phyloP scores from a whole-genome alignment of 2,888 invertebrate genomes.

The Periphyllus acericola region DNA sequence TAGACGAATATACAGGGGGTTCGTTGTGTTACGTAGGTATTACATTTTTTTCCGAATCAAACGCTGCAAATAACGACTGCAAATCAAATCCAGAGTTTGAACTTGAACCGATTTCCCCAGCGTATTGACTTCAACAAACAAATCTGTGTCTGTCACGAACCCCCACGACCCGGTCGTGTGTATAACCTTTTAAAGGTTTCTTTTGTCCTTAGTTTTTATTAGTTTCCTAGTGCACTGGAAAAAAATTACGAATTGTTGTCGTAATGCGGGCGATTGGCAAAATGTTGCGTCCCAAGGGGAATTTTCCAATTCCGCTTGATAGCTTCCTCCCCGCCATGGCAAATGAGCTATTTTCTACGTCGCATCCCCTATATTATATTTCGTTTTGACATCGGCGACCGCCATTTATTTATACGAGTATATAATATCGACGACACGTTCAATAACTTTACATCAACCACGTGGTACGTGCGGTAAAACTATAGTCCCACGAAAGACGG shows the following conservation, averaged over 20 bases:
- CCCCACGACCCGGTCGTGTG: background rate
- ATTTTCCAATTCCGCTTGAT: conserved; percentile 23
- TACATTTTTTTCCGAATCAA: background rate
- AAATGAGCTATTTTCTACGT: background rate
- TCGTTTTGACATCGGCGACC: background rate
- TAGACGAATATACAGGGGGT: too few species aligned
- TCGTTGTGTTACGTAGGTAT: background rate
- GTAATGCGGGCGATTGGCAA: background rate
- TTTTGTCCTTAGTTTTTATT: conserved; percentile 39
- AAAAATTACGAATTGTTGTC: conserved; percentile 7
- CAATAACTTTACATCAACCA: background rate
- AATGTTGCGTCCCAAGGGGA: background rate
- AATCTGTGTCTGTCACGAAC: conserved; percentile 30
- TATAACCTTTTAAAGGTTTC: background rate
- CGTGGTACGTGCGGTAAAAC: background rate
- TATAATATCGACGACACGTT: conserved; percentile 64
- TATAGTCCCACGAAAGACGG: too few species aligned
- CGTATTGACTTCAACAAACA: conserved; percentile 4
- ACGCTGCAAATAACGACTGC: background rate
- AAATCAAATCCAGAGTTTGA: background rate
- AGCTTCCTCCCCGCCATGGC: background rate
- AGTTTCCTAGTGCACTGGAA: conserved; percentile 7
- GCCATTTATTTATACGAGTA: background rate
- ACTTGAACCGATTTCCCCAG: conserved; percentile 7
- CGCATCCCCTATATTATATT: background rate